phyloP scores from a whole-genome alignment of 2,113 vertebrate genomes.

The Antechinus stuartii region DNA sequence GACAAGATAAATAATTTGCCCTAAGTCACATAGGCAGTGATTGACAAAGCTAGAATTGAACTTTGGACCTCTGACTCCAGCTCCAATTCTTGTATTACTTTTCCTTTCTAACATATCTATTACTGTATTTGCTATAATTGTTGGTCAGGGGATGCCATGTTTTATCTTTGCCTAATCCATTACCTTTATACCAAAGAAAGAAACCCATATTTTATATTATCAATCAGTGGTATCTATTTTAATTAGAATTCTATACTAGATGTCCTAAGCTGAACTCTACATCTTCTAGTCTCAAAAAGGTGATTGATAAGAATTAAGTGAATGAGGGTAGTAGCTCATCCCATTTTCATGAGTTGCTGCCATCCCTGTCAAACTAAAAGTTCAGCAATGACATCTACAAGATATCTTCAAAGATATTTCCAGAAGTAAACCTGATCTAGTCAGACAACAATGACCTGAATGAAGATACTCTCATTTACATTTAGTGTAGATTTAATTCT shows the following conservation, averaged over 20 bases:
- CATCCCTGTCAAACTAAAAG: not conserved
- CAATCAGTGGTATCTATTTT: not conserved
- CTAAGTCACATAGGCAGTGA: not conserved
- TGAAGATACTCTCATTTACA: not conserved
- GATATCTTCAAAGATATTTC: not conserved
- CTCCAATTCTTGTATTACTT: not conserved
- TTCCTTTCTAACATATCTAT: not conserved
- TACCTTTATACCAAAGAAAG: not conserved
- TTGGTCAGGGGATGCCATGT: not conserved
- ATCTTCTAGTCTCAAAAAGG: not conserved
- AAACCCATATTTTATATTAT: not conserved
- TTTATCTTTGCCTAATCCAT: not conserved
- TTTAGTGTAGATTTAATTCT: not conserved
- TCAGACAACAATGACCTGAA: not conserved
- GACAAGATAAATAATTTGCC: not conserved
- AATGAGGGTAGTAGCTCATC: not conserved
- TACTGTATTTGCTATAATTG: not conserved
- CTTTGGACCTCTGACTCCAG: not conserved
- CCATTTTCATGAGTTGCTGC: not conserved
- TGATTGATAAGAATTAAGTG: not conserved
- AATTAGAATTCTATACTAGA: not conserved
- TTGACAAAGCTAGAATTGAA: not conserved
- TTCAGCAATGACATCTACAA: not conserved
- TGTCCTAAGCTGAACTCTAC: not conserved
- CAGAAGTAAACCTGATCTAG: not conserved